Conservation (phyloP, 2,797 vertebrate genomes). For the Sciurus carolinensis region DNA sequence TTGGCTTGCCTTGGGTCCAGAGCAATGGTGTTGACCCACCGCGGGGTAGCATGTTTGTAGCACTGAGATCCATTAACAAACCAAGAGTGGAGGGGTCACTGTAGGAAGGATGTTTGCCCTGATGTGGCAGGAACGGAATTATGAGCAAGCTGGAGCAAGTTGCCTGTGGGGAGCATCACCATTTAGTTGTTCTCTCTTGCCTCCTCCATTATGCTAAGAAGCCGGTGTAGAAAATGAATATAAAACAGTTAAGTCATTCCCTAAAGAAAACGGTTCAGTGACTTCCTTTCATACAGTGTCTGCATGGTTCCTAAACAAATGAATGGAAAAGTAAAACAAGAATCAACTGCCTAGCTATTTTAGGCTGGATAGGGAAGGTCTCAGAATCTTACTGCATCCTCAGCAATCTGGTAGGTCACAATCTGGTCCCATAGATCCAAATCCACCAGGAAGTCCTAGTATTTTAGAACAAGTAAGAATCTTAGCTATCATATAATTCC, state of each 20-base stretch:
- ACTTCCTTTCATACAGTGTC: conserved; percentile 32
- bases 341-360: background rate
- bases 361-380: background rate
- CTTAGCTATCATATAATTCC: background rate
- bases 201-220: conserved; percentile 69
- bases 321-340: conserved; percentile 39
- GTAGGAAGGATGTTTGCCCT: conserved; percentile 1
- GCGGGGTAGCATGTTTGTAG: background rate
- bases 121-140: conserved; percentile 20
- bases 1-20: too few species aligned
- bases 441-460: background rate
- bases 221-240: conserved; percentile 63
- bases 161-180: conserved; percentile 56
- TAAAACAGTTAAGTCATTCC: conserved; percentile 66
- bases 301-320: conserved; percentile 40
- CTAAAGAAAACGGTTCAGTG: conserved; percentile 55
- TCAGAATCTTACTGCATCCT: background rate
- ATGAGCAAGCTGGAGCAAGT: conserved; percentile 68
- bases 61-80: conserved; percentile 37
- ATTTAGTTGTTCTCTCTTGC: conserved; percentile 70
- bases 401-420: background rate
- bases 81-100: background rate
- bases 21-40: too few species aligned
- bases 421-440: background rate
- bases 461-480: conserved; percentile 33